phyloP scores from a whole-genome alignment of 2,113 vertebrate genomes.

The Glaucomys volans region DNA sequence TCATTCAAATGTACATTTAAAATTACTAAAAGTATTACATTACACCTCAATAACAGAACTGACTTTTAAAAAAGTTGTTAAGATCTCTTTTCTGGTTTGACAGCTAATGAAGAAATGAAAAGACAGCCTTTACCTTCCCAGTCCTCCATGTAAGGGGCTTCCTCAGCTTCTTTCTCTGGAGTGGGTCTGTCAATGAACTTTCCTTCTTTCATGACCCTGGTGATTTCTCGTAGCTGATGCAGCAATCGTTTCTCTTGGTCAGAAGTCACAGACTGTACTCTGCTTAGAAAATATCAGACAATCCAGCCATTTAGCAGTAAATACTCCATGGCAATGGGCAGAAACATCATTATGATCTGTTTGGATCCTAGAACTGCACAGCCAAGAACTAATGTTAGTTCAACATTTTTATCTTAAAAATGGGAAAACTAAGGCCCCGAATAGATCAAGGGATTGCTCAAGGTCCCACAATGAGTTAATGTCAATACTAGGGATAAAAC shows the following conservation, averaged over 20 bases:
- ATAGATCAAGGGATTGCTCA: background rate
- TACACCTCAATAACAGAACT: background rate
- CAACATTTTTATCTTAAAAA: constrained; percentile 3
- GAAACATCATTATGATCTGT: background rate
- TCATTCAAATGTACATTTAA: background rate
- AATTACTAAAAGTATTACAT: background rate
- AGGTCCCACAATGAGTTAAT: background rate
- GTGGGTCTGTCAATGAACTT: constrained; percentile 90
- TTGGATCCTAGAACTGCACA: background rate
- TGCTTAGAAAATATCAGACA: constrained; percentile 82
- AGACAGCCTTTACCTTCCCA: constrained; percentile 90
- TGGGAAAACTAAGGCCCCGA: constrained; percentile 14
- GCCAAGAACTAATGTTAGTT: background rate
- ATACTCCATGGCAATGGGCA: background rate
- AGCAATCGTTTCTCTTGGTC: constrained; percentile 95
- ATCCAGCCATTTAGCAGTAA: constrained; percentile 43
- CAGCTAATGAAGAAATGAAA: constrained; percentile 38
- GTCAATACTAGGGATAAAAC: background rate
- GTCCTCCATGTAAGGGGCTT: constrained; percentile 92
- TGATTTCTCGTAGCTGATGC: constrained; percentile 95
- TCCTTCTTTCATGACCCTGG: constrained; percentile 96
- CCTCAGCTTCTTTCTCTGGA: constrained; percentile 92
- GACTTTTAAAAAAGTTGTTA: background rate
- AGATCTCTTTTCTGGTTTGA: background rate
- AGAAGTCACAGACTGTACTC: constrained; percentile 88